A percentile compares a stretch with the other conserved stretches of the same genome.
Conservation (phyloP, 2,113 vertebrate genomes). For the human (Homo sapiens) region GRCh38 chr1:181152501-181153000, state of each 20-base stretch:
- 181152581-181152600: no score
- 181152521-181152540: neutral
- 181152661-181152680: neutral
- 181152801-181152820: neutral
- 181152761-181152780: neutral
- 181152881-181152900: neutral
- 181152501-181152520: neutral
- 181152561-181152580: neutral
- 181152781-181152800: neutral
- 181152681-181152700: no score
- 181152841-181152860: constrained; percentile 15
- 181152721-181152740: no score
- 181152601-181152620: neutral
- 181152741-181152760: neutral
- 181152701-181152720: neutral
- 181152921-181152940: neutral
- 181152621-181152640: neutral
- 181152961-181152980: neutral
- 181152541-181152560: neutral
- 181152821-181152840: neutral
- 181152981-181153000: constrained; percentile 42
- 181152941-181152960: constrained; percentile 25
- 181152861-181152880: neutral
- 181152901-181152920: neutral
- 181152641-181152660: neutral